These are phyloP conservation scores for Rapana venosa DNA, from an alignment of 2,888 invertebrate species.

Conservation along the genomic window DNA sequence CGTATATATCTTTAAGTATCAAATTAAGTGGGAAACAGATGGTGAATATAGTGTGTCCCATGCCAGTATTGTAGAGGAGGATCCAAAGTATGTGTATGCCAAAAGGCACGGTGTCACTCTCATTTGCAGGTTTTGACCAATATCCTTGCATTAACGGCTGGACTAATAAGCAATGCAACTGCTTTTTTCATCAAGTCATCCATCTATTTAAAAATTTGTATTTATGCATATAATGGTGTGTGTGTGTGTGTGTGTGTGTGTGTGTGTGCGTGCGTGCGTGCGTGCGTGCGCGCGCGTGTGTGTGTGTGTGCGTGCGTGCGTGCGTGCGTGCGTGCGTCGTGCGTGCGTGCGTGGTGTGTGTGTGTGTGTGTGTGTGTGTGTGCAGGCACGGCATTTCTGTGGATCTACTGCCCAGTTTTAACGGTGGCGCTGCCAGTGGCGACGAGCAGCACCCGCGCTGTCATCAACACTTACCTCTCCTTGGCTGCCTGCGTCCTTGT, in stretches of 20 bases:
- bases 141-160: too few relatives aligned
- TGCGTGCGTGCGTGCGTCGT: background rate
- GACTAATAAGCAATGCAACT: too few relatives aligned
- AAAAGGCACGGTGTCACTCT: too few relatives aligned
- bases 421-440: conserved; percentile 85
- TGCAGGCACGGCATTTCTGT: conserved; percentile 92
- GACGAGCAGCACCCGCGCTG: conserved; percentile 88
- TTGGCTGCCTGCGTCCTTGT: conserved; percentile 89
- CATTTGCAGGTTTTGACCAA: too few relatives aligned
- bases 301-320: background rate
- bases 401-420: conserved; percentile 98
- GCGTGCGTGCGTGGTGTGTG: background rate
- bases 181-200: too few relatives aligned
- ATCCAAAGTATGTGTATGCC: too few relatives aligned
- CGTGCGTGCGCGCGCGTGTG: background rate
- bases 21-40: too few relatives aligned
- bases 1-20: too few relatives aligned
- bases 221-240: too few relatives aligned
- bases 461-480: conserved; percentile 94
- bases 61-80: too few relatives aligned
- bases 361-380: conserved; percentile 2
- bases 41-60: too few relatives aligned
- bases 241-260: conserved; percentile 14
- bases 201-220: too few relatives aligned
- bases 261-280: background rate